Conservation (phyloP, 2,113 vertebrate species). For the Heliornis fulica region DNA sequence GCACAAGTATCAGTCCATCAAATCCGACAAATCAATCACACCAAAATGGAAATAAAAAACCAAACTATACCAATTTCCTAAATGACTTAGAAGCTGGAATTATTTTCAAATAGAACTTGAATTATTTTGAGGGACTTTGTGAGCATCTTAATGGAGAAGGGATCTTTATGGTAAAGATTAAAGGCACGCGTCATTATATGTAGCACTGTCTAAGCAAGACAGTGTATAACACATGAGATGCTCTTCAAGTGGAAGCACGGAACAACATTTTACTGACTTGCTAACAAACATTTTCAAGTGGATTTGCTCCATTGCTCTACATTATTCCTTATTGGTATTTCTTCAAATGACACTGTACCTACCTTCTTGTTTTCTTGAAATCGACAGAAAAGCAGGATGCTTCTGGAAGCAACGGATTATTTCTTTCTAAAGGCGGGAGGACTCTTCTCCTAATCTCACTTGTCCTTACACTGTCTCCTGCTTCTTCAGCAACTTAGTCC, state of each 20-base stretch:
- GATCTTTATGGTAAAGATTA: background rate
- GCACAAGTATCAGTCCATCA: background rate
- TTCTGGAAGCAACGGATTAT: background rate
- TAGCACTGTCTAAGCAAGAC: background rate
- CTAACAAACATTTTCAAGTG: background rate
- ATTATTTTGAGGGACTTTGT: background rate
- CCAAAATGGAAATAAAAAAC: background rate
- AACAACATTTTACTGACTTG: background rate
- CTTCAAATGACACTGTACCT: background rate
- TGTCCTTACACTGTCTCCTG: background rate
- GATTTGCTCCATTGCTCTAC: background rate
- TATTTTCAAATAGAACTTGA: background rate
- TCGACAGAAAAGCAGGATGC: background rate
- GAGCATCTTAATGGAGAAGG: background rate
- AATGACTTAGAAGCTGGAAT: background rate
- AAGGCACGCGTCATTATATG: background rate
- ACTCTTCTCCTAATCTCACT: background rate
- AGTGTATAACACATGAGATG: background rate
- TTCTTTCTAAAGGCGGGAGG: background rate
- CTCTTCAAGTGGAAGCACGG: background rate
- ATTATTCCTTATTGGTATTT: background rate
- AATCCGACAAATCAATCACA: background rate
- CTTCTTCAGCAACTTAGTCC: background rate
- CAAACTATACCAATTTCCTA: background rate
- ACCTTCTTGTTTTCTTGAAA: background rate